Evolutionary conservation across 2,888 invertebrate genomes (phyloP).

Genomic region (Cordilura impudica): DNA sequence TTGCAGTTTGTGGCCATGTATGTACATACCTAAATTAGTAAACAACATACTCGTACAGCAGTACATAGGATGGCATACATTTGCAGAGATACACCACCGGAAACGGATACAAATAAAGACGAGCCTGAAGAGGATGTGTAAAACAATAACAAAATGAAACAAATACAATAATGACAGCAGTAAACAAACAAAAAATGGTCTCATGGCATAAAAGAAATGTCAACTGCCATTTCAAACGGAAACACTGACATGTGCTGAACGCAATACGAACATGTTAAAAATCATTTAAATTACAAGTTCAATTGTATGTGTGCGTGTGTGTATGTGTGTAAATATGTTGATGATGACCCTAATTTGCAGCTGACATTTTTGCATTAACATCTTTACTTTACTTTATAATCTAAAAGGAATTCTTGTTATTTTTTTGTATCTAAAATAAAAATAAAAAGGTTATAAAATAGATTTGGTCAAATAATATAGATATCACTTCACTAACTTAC

Average conservation of each 20-base stretch:
- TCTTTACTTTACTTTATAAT: background rate
- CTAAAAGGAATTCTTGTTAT: too few relatives aligned
- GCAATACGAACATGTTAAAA: slow-evolving; percentile 34
- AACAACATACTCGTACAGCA: slow-evolving; percentile 35
- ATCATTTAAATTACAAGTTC: slow-evolving; percentile 6
- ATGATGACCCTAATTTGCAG: slow-evolving; percentile 58
- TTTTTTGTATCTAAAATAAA: too few relatives aligned
- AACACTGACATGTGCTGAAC: slow-evolving; percentile 42
- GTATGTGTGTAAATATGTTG: slow-evolving; percentile 36
- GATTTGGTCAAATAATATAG: too few relatives aligned
- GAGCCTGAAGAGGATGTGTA: slow-evolving; percentile 53
- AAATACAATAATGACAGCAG: slow-evolving; percentile 20
- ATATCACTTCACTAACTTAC: too few relatives aligned
- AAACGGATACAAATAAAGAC: slow-evolving; percentile 60
- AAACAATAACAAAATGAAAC: slow-evolving; percentile 50
- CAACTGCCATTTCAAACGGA: slow-evolving; percentile 54
- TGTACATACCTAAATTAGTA: slow-evolving; percentile 39
- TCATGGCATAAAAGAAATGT: slow-evolving; percentile 38
- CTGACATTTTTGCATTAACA: slow-evolving; percentile 22
- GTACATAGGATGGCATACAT: slow-evolving; percentile 40
- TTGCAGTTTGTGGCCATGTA: background rate
- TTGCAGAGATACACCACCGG: slow-evolving; percentile 48
- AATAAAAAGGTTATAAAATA: too few relatives aligned
- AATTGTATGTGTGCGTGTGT: background rate
- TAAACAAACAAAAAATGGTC: slow-evolving; percentile 12